Conservation (phyloP, 64 coral and sea anemone genomes). For the Montipora foliosa region DNA sequence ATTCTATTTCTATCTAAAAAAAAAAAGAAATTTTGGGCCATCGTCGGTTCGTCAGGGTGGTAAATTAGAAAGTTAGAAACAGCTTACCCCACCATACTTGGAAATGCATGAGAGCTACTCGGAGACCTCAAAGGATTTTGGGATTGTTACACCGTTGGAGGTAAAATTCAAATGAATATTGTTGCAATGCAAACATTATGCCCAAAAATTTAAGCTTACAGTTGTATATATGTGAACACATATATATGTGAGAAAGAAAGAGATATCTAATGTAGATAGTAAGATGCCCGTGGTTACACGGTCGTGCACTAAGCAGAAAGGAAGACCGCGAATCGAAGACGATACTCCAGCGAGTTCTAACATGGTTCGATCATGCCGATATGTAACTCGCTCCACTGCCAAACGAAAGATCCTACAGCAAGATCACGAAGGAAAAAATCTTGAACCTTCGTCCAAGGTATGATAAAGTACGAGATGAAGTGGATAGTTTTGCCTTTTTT, state of each 20-base stretch:
- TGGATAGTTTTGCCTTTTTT: neutral
- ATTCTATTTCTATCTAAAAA: too few species aligned
- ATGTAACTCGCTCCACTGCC: constrained; percentile 14
- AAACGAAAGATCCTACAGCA: constrained; percentile 51
- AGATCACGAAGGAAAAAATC: constrained; percentile 12
- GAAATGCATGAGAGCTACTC: neutral
- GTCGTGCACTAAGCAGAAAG: constrained; percentile 42
- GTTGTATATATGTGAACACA: neutral
- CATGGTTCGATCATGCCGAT: neutral
- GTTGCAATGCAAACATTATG: neutral
- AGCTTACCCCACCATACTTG: constrained; percentile 10
- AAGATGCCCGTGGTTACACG: constrained; percentile 71
- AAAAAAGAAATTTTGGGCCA: too few species aligned
- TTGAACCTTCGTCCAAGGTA: constrained; percentile 49
- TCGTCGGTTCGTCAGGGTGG: too few species aligned
- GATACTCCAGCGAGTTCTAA: constrained; percentile 42
- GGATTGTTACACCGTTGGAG: constrained; percentile 42
- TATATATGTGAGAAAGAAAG: neutral
- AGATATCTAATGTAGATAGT: neutral
- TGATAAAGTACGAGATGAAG: neutral
- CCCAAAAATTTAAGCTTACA: neutral
- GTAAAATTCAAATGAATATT: constrained; percentile 29
- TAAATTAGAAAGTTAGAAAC: too few species aligned
- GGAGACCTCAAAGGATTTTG: neutral
- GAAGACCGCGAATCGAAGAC: constrained; percentile 55